phyloP scores from a whole-genome alignment of 1,140 invertebrate species.

The Brachionus rotundiformis region DNA sequence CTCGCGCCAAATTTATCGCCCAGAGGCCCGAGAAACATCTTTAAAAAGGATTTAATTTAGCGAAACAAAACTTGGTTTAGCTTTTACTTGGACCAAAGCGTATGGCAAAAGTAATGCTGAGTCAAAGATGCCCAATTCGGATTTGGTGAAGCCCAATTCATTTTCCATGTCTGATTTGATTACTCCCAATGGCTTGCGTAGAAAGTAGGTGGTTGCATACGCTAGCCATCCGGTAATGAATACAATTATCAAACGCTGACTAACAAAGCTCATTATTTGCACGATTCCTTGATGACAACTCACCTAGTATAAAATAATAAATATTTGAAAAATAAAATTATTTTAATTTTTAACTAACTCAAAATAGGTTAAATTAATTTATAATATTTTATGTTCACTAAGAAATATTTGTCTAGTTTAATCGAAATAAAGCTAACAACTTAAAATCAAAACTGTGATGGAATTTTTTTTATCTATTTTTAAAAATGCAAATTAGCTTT shows the following conservation, averaged over 20 bases:
- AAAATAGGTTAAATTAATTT: conserved; percentile 35
- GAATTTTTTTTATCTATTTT: neutral
- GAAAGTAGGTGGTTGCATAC: conserved; percentile 65
- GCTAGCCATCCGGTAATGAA: conserved; percentile 62
- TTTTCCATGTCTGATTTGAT: conserved; percentile 64
- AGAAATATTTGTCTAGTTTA: neutral
- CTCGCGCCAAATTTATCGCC: conserved; percentile 66
- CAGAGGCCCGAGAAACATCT: conserved; percentile 64
- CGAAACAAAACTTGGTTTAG: neutral
- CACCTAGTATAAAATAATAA: neutral
- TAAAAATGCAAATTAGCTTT: neutral
- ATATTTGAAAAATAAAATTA: neutral
- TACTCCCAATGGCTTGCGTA: conserved; percentile 66
- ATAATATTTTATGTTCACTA: conserved; percentile 36
- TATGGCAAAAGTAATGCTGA: conserved; percentile 67
- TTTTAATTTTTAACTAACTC: neutral
- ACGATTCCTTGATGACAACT: conserved; percentile 14
- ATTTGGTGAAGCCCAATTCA: conserved; percentile 60
- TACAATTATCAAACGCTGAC: conserved; percentile 11
- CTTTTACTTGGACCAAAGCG: conserved; percentile 63
- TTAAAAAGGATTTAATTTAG: conserved; percentile 39
- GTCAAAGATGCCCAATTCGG: conserved; percentile 65
- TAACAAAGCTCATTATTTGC: conserved; percentile 31
- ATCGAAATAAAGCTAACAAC: conserved; percentile 43
- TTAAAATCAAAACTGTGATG: neutral